Evolutionary conservation across 2,113 vertebrate genomes (phyloP), one percentile per base, ranked within the genome.

Genomic region (Corythornis vintsioides): DNA sequence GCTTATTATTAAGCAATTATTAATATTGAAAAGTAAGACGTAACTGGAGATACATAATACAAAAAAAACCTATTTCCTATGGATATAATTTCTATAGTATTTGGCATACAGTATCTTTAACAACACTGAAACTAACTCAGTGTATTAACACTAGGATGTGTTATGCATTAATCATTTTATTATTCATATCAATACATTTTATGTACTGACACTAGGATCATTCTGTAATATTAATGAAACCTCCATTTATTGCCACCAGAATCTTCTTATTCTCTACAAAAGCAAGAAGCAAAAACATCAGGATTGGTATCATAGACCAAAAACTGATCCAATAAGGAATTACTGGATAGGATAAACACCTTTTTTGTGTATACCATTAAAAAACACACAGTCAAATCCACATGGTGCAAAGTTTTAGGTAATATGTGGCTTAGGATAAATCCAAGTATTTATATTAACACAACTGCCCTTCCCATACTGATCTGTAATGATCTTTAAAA

Each of bases 61-160:
- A 86, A 57, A 7, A 1, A 1, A 0, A 0, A 3, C 38, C 38
- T 38, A 38, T 38, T 38, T 38, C 21, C 25, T 48, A 38, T 7
- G 35, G 28, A 50, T 57, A 33, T 15, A 57, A 52, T 79, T 35
- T 25, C 18, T 69, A 83, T 88, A 48, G 53, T 70, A 73, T 4
- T 29, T 83, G 18, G 61, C 0, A 2, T 26, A 35, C 0, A 8
- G 26, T 26, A 73, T 35, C 26, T 86, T 57, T 83, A 18, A 69
- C 9, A 3, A 48, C n/a, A 60, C 4, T 29, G 73, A 83, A 90
- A 43, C 6, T 48, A 60, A 42, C 17, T 50, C 42, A 22, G 5
- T 9, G 2, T 40, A 56, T 56, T 65, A 83, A 75, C n/a, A 86
- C 4, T 40, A 40, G 6, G 26, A 72, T 33, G 13, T n/a, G 13